phyloP scores from a whole-genome alignment of 2,888 invertebrate species.

The Drosophila gaucha region DNA sequence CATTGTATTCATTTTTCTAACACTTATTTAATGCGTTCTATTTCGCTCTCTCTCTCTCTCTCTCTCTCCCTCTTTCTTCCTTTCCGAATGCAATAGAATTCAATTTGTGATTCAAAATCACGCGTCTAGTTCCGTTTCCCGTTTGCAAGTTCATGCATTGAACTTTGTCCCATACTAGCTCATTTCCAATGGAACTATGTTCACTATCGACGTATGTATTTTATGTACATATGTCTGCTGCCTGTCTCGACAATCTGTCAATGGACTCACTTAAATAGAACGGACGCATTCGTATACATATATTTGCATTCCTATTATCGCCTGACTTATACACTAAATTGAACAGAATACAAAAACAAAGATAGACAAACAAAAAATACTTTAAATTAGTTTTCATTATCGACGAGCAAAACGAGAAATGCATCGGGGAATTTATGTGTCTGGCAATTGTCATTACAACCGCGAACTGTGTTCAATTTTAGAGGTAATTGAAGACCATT shows the following conservation, averaged over 20 bases:
- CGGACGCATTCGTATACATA: conserved; percentile 10
- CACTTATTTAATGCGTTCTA: background rate
- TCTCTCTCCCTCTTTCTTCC: background rate
- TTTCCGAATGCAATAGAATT: background rate
- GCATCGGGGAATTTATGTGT: conserved; percentile 24
- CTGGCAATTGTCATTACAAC: background rate
- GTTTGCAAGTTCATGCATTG: conserved; percentile 3
- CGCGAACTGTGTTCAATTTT: conserved; percentile 5
- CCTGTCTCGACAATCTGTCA: conserved; percentile 51
- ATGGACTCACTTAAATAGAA: conserved; percentile 42
- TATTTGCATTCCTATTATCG: conserved; percentile 50
- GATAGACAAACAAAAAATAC: conserved; percentile 23
- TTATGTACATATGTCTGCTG: conserved; percentile 22
- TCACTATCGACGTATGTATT: conserved; percentile 19
- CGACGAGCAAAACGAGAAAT: conserved; percentile 29
- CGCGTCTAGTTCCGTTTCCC: conserved; percentile 16
- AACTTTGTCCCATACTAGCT: conserved; percentile 1
- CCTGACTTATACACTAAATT: conserved; percentile 29
- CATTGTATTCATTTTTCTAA: conserved; percentile 30
- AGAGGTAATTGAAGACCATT: conserved; percentile 1
- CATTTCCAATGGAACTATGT: background rate
- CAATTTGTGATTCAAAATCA: conserved; percentile 6
- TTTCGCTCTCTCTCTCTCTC: too few species aligned
- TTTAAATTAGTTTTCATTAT: conserved; percentile 39
- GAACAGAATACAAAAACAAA: conserved; percentile 13